Evolutionary conservation across 2,797 vertebrate species (phyloP).

Genomic region (Syndactyla subalaris): DNA sequence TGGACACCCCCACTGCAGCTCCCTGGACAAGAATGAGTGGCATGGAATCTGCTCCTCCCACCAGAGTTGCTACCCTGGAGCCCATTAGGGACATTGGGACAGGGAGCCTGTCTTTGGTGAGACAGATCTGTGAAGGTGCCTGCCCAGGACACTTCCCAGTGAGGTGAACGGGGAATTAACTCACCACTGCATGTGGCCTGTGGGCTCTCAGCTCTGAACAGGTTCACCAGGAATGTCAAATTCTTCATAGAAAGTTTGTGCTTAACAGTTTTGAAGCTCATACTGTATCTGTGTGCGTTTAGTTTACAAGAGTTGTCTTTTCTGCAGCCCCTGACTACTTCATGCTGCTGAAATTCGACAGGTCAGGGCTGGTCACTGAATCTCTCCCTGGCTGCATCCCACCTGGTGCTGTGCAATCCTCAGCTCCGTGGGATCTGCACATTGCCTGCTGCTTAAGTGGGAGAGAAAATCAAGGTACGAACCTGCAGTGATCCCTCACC

Average conservation of each 20-base stretch:
- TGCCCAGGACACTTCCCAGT: background rate
- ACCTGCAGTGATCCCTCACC: background rate
- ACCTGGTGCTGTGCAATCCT: background rate
- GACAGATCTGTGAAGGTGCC: background rate
- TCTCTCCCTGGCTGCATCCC: background rate
- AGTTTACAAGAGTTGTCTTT: background rate
- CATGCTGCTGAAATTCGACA: background rate
- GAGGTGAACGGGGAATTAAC: background rate
- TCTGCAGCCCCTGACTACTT: background rate
- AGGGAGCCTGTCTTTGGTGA: background rate
- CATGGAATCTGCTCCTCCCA: background rate
- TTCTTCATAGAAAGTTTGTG: background rate
- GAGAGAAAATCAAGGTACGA: background rate
- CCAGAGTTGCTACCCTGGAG: background rate
- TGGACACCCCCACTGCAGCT: background rate
- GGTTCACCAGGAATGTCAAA: background rate
- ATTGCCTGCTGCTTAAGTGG: background rate
- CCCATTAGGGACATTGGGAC: background rate
- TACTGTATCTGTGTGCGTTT: background rate
- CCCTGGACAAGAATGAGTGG: background rate
- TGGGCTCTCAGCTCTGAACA: background rate
- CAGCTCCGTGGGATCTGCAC: rapidly evolving
- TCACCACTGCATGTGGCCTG: rapidly evolving
- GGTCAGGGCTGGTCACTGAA: background rate
- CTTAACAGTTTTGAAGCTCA: background rate